These are phyloP conservation scores for Monarcha castaneiventris DNA, from an alignment of 2,113 vertebrate genomes.

Conservation along the genomic window DNA sequence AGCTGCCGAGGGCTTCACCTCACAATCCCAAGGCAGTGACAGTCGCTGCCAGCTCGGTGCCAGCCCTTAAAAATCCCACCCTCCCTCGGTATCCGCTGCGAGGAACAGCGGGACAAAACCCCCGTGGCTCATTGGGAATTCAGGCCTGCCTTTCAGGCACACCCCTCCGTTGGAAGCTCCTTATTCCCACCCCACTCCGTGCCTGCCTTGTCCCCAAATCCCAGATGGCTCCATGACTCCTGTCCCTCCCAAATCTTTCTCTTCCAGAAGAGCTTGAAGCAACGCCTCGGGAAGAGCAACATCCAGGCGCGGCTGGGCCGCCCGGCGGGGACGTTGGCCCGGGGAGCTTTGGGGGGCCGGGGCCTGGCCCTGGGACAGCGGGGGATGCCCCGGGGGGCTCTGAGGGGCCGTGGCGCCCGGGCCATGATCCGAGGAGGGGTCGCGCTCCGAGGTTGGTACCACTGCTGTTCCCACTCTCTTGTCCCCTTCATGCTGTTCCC, in stretches of 20 bases:
- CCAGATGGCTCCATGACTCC: slow-evolving; percentile 32
- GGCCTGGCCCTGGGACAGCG: slow-evolving; percentile 82
- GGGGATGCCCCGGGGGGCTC: slow-evolving; percentile 82
- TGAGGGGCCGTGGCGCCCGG: slow-evolving; percentile 83
- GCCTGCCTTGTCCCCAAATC: rapidly evolving
- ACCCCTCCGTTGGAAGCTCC: rapidly evolving
- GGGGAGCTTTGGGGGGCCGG: slow-evolving; percentile 79
- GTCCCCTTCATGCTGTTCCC: no score
- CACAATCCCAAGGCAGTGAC: neutral
- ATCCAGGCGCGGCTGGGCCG: slow-evolving; percentile 95
- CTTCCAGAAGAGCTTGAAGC: slow-evolving; percentile 90
- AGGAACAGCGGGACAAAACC: neutral
- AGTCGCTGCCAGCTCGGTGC: neutral
- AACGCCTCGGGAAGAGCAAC: slow-evolving; percentile 95
- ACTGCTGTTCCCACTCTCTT: no score
- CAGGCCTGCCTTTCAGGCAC: neutral
- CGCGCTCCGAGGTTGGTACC: slow-evolving; percentile 81
- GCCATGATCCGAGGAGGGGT: slow-evolving; percentile 85
- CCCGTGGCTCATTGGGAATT: rapidly evolving
- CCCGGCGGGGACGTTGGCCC: slow-evolving; percentile 81
- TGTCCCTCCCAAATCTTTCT: slow-evolving; percentile 42
- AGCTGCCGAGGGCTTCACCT: neutral
- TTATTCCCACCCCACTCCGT: rapidly evolving
- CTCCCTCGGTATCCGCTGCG: neutral
- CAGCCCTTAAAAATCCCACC: neutral